Evolutionary conservation across 2,888 invertebrate genomes (phyloP), one percentile per base, ranked within the genome.

Genomic region (Artemia sinica): DNA sequence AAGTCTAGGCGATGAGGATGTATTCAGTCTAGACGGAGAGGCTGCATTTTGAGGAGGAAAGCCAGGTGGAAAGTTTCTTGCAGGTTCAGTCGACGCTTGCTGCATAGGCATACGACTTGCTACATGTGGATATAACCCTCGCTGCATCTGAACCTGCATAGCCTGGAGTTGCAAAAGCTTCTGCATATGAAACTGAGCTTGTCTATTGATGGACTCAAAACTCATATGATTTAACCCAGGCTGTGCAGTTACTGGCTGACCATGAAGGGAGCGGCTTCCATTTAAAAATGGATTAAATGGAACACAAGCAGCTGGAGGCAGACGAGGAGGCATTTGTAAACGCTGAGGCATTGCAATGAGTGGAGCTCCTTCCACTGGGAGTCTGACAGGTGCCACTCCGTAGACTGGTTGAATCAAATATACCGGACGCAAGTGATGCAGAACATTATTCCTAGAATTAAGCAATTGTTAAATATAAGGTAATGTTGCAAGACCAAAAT

Each of bases 121-220:
- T 18, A 58, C 14, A 10, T 58, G 58, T 18, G 58, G 58, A 8
- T 8, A n/a, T 18, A 8, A 13, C 14, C 58, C 58, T 58, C 18
- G 58, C 58, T 58, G 58, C 58, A 58, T n/a, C 58, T 58, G 58
- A n/a, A 9, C 18, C 10, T 58, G 58, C 8, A 18, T 18, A n/a
- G 18, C 18, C 58, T 58, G 58, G n/a, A 58, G 18, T 18, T 58
- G 58, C n/a, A 58, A n/a, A 14, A 58, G 58, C 58, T 58, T n/a
- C 58, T 58, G 58, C 58, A 58, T 58, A 18, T 58, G 58, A 18
- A 14, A 58, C 58, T 58, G 58, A 1, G 58, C 18, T 18, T 58
- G 58, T 58, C 10, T n/a, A 18, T 9, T 58, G 14, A 58, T 8
- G 18, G 18, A 14, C 18, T 58, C 58, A 28, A 28, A 28, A 28